phyloP scores from a whole-genome alignment of 2,888 invertebrate species.

The Tromatobia lineatoria region DNA sequence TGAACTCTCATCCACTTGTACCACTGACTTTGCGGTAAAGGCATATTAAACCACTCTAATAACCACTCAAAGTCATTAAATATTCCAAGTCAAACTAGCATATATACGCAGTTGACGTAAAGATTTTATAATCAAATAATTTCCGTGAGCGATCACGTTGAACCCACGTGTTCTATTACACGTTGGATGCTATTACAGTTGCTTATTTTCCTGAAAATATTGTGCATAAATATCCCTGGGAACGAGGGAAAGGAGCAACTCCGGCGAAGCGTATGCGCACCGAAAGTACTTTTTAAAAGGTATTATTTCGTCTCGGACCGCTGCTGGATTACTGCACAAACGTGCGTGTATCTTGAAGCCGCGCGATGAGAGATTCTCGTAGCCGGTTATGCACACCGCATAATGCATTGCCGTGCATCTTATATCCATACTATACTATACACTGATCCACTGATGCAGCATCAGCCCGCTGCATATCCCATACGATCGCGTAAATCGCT shows the following conservation, averaged over 20 bases:
- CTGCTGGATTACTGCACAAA: constrained; percentile 56
- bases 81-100: neutral
- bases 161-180: constrained; percentile 20
- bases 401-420: constrained; percentile 49
- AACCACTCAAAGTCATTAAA: too few relatives aligned
- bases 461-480: constrained; percentile 49
- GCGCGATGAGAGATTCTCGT: constrained; percentile 49
- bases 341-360: constrained; percentile 41
- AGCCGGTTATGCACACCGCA: constrained; percentile 49
- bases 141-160: neutral
- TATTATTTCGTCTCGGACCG: constrained; percentile 59
- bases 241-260: constrained; percentile 37
- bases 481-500: constrained; percentile 60
- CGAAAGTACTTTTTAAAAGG: constrained; percentile 65
- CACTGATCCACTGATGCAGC: constrained; percentile 7
- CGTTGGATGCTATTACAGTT: constrained; percentile 24
- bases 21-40: neutral
- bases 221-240: constrained; percentile 44
- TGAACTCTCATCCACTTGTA: neutral
- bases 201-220: constrained; percentile 54
- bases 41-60: neutral
- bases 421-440: constrained; percentile 26
- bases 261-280: constrained; percentile 14
- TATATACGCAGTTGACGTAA: neutral
- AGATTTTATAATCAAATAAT: constrained; percentile 27